Conservation (phyloP, 1,140 invertebrate species). For the Hypsibius dujardini region DNA sequence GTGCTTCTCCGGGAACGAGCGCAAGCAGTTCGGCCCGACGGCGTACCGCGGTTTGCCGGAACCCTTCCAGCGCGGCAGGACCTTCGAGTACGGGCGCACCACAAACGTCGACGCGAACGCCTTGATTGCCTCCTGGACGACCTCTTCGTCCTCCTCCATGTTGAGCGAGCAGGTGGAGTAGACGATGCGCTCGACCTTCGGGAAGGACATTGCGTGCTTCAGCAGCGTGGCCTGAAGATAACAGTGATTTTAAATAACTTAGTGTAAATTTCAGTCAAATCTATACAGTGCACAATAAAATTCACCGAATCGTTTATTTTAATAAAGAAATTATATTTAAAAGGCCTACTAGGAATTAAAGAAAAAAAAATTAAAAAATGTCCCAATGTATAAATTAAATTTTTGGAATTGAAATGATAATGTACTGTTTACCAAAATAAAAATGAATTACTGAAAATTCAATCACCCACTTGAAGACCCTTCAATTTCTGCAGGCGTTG, state of each 20-base stretch:
- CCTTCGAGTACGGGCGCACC: conserved; percentile 25
- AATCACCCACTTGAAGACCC: conserved; percentile 36
- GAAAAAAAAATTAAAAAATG: no score
- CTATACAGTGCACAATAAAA: no score
- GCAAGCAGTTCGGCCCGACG: conserved; percentile 46
- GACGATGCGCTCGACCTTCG: conserved; percentile 60
- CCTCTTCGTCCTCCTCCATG: conserved; percentile 76
- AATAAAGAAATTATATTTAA: no score
- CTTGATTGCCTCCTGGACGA: conserved; percentile 43
- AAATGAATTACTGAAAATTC: no score
- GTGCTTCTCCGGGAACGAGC: conserved; percentile 52
- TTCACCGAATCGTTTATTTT: no score
- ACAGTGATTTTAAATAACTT: no score
- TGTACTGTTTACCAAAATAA: no score
- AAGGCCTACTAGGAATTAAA: no score
- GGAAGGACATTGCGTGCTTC: conserved; percentile 65
- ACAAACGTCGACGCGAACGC: conserved; percentile 21
- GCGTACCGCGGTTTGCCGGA: conserved; percentile 31
- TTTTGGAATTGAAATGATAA: no score
- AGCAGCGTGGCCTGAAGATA: conserved; percentile 55
- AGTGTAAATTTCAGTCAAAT: no score
- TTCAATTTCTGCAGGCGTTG: conserved; percentile 48
- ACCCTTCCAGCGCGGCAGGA: conserved; percentile 30
- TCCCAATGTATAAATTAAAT: no score
- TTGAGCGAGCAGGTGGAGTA: conserved; percentile 87